These are phyloP conservation scores for Antechinus stuartii DNA, from an alignment of 2,113 vertebrate genomes.

Conservation along the genomic window DNA sequence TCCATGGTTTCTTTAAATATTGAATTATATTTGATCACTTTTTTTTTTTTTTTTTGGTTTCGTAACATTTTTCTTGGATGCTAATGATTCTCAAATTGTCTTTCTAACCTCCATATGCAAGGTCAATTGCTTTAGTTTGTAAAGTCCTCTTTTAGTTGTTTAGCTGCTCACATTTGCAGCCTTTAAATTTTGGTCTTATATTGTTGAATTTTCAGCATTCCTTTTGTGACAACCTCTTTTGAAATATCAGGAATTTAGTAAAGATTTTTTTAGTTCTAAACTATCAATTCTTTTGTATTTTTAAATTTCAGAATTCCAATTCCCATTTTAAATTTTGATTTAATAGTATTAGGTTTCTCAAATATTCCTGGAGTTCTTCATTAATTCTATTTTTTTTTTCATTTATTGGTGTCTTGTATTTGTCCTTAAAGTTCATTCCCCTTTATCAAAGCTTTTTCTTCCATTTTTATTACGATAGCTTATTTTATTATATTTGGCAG, in stretches of 20 bases:
- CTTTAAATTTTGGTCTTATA: background rate
- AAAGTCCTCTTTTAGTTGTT: background rate
- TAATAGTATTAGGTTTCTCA: background rate
- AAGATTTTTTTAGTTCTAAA: background rate
- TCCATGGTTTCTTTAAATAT: background rate
- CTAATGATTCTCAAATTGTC: background rate
- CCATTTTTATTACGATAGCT: background rate
- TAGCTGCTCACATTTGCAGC: background rate
- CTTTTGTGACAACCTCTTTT: background rate
- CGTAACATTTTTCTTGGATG: background rate
- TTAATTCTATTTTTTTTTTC: background rate
- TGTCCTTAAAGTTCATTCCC: background rate
- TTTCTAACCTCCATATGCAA: background rate
- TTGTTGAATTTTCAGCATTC: background rate
- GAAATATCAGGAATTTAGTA: background rate
- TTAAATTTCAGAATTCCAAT: background rate
- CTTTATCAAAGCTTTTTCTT: background rate
- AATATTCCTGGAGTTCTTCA: background rate
- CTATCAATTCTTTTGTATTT: background rate
- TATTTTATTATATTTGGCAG: background rate
- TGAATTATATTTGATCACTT: background rate
- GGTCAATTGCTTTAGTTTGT: background rate
- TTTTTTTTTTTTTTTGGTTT: background rate
- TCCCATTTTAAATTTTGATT: background rate
- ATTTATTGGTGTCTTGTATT: background rate